Percentiles rank a stretch among this genome's conserved stretches.
phyloP scores from a whole-genome alignment of 2,888 invertebrate genomes.

The Pterostichus niger region DNA sequence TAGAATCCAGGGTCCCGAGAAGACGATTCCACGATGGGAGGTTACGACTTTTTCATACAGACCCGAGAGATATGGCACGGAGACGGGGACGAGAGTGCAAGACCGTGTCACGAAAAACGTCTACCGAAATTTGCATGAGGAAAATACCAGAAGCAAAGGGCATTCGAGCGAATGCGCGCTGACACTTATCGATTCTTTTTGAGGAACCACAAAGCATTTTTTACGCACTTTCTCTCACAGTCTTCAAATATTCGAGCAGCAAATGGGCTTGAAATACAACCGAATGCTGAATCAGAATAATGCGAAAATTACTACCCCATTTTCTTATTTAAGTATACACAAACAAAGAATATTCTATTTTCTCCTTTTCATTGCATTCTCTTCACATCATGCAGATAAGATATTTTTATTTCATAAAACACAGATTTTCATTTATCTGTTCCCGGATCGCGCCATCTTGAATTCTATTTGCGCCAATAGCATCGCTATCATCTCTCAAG shows the following conservation, averaged over 20 bases:
- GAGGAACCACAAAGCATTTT: slow-evolving; percentile 47
- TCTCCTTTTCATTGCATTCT: background rate
- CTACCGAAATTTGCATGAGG: slow-evolving; percentile 50
- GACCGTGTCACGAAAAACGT: slow-evolving; percentile 40
- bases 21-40: no score
- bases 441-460: no score
- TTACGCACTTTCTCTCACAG: slow-evolving; percentile 47
- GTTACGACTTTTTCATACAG: no score
- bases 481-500: no score
- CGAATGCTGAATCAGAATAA: slow-evolving; percentile 33
- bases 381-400: no score
- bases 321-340: slow-evolving; percentile 8
- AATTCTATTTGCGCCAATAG: no score
- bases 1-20: no score
- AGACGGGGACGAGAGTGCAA: slow-evolving; percentile 20
- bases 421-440: no score
- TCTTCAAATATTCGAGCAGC: background rate
- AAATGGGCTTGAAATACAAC: slow-evolving; percentile 20
- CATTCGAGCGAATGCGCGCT: slow-evolving; percentile 26
- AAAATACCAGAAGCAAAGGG: slow-evolving; percentile 37
- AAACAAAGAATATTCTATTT: background rate
- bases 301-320: slow-evolving; percentile 29
- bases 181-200: slow-evolving; percentile 57
- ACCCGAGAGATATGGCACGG: no score
- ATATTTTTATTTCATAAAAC: no score